These are phyloP conservation scores for Moxostoma hubbsi DNA, from an alignment of 2,797 vertebrate genomes.

Conservation along the genomic window DNA sequence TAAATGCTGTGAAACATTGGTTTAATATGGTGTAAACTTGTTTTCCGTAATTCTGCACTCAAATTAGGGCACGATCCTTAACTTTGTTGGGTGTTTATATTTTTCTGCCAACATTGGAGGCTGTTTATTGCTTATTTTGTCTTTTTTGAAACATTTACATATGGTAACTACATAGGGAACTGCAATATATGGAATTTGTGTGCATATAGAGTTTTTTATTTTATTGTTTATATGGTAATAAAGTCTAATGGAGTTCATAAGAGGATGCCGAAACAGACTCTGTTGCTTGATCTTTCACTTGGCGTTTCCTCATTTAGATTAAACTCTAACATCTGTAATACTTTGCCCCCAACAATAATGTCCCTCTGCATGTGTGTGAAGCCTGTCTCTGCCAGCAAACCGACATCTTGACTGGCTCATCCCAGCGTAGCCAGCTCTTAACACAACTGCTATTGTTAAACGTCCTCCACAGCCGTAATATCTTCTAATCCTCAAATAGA, in stretches of 20 bases:
- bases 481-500: constrained; percentile 79
- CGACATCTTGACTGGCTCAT: constrained; percentile 55
- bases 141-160: constrained; percentile 46
- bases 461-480: constrained; percentile 62
- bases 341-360: constrained; percentile 50
- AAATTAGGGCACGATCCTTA: constrained; percentile 61
- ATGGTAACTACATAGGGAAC: constrained; percentile 22
- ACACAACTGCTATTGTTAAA: constrained; percentile 59
- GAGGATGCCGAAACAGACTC: constrained; percentile 39
- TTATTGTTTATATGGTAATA: constrained; percentile 49
- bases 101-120: constrained; percentile 36
- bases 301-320: constrained; percentile 57
- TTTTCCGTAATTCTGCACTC: constrained; percentile 56
- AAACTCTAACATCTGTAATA: constrained; percentile 55
- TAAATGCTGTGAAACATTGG: constrained; percentile 69
- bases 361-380: constrained; percentile 31
- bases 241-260: constrained; percentile 55
- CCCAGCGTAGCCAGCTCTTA: constrained; percentile 54
- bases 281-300: constrained; percentile 51
- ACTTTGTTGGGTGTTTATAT: constrained; percentile 51
- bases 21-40: constrained; percentile 67
- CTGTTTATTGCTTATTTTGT: constrained; percentile 54
- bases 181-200: constrained; percentile 42
- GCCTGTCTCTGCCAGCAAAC: constrained; percentile 55
- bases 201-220: constrained; percentile 17